These are phyloP conservation scores for Stigmatopora nigra DNA, from an alignment of 2,113 vertebrate species.

Conservation along the genomic window DNA sequence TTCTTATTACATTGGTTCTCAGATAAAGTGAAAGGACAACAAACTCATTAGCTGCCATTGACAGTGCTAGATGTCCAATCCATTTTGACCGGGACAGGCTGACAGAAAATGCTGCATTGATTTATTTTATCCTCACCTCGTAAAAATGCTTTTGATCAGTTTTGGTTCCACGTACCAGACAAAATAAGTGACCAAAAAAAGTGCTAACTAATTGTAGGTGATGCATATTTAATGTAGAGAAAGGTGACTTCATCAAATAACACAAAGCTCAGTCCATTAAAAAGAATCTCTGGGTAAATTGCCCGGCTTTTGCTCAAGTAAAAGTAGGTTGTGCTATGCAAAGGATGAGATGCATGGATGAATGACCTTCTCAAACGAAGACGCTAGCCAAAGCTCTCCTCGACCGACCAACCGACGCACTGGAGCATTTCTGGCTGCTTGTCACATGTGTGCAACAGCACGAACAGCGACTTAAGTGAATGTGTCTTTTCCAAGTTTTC, in stretches of 20 bases:
- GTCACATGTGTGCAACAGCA: neutral
- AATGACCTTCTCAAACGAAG: slow-evolving; percentile 26
- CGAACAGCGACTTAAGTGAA: slow-evolving; percentile 5
- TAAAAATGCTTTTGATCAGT: slow-evolving; percentile 11
- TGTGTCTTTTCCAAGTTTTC: slow-evolving; percentile 10
- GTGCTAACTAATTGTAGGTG: slow-evolving; percentile 13
- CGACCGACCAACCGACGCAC: neutral
- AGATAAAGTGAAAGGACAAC: too few species aligned
- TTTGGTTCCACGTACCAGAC: slow-evolving; percentile 6
- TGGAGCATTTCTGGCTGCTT: slow-evolving; percentile 1
- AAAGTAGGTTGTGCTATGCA: slow-evolving; percentile 5
- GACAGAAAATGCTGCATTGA: too few species aligned
- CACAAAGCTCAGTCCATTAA: slow-evolving; percentile 31
- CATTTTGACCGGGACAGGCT: too few species aligned
- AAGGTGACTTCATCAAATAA: slow-evolving; percentile 47
- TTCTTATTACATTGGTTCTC: neutral
- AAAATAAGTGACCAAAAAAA: slow-evolving; percentile 22
- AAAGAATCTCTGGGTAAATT: slow-evolving; percentile 19
- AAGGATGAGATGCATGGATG: slow-evolving; percentile 38
- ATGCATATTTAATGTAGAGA: slow-evolving; percentile 47
- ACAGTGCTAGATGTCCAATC: too few species aligned
- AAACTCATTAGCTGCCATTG: too few species aligned
- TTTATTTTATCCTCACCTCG: neutral
- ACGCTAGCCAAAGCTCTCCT: slow-evolving; percentile 1
- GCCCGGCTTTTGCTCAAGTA: slow-evolving; percentile 6